phyloP scores from a whole-genome alignment of 2,113 vertebrate species.

The Romanogobio albipinnatus region DNA sequence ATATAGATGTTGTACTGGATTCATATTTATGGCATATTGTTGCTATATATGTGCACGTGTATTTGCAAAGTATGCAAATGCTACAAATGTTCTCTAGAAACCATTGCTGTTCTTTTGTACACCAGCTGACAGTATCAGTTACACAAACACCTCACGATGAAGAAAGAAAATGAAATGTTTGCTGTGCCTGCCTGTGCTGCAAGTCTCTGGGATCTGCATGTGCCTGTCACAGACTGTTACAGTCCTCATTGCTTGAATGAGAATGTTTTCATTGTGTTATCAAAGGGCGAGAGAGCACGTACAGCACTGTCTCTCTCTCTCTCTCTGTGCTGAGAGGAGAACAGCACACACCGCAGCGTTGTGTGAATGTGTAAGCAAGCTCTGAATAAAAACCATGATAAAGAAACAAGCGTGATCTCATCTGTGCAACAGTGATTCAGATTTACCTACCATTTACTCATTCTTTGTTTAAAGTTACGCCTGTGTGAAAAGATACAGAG shows the following conservation, averaged over 20 bases:
- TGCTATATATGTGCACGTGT: neutral
- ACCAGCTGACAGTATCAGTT: constrained; percentile 21
- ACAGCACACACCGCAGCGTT: constrained; percentile 28
- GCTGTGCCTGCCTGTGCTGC: constrained; percentile 16
- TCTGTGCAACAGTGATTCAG: neutral
- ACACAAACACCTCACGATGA: constrained; percentile 16
- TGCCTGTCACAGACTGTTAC: constrained; percentile 42
- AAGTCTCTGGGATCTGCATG: constrained; percentile 29
- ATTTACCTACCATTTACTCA: constrained; percentile 11
- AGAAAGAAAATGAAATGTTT: neutral
- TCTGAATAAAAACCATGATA: constrained; percentile 69
- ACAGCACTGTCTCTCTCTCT: neutral
- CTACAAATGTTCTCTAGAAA: neutral
- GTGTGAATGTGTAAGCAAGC: constrained; percentile 55
- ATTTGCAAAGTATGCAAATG: constrained; percentile 26
- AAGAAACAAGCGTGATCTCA: constrained; percentile 41
- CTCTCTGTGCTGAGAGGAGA: constrained; percentile 17
- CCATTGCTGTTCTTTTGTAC: constrained; percentile 12
- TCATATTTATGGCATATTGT: neutral
- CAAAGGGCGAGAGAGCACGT: neutral
- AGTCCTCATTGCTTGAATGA: constrained; percentile 14
- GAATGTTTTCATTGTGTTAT: constrained; percentile 43
- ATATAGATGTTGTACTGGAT: constrained; percentile 7
- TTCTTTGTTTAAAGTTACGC: constrained; percentile 29
- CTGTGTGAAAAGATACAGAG: constrained; percentile 18